Evolutionary conservation across 2,888 invertebrate genomes (phyloP).

Genomic region (Aelia acuminata): DNA sequence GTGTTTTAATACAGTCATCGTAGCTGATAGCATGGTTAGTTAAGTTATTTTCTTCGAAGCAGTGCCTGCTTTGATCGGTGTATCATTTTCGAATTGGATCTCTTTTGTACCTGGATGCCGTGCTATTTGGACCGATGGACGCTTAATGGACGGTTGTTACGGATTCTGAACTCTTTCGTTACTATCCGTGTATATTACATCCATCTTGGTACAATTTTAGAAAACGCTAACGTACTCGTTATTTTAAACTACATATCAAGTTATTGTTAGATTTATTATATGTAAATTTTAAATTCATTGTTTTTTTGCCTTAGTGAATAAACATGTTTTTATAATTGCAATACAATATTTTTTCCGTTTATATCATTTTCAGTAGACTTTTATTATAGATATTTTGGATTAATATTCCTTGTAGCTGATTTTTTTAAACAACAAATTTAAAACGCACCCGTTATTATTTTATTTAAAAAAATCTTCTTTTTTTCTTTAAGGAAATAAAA

Average conservation of each 20-base stretch:
- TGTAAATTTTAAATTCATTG: too few relatives aligned
- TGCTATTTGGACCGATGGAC: constrained; percentile 5
- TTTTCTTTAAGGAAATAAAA: too few relatives aligned
- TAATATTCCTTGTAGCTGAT: too few relatives aligned
- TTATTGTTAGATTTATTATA: too few relatives aligned
- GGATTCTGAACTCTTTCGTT: background rate
- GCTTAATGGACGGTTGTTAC: background rate
- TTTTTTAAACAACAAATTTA: too few relatives aligned
- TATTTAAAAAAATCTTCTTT: too few relatives aligned
- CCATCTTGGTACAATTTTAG: background rate
- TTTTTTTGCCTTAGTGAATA: too few relatives aligned
- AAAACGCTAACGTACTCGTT: background rate
- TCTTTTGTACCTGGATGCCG: background rate
- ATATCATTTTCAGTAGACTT: too few relatives aligned
- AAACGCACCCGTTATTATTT: too few relatives aligned
- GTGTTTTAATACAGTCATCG: background rate
- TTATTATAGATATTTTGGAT: too few relatives aligned
- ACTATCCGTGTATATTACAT: background rate
- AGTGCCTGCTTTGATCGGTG: background rate
- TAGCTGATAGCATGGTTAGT: background rate
- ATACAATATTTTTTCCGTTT: too few relatives aligned
- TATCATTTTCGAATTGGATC: constrained; percentile 2
- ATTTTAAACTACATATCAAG: background rate
- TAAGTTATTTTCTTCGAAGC: background rate
- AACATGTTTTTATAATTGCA: too few relatives aligned